Percentiles rank a stretch among this genome's conserved stretches.
Evolutionary conservation across 2,113 vertebrate genomes (phyloP).

Genomic region (Equus przewalskii): DNA sequence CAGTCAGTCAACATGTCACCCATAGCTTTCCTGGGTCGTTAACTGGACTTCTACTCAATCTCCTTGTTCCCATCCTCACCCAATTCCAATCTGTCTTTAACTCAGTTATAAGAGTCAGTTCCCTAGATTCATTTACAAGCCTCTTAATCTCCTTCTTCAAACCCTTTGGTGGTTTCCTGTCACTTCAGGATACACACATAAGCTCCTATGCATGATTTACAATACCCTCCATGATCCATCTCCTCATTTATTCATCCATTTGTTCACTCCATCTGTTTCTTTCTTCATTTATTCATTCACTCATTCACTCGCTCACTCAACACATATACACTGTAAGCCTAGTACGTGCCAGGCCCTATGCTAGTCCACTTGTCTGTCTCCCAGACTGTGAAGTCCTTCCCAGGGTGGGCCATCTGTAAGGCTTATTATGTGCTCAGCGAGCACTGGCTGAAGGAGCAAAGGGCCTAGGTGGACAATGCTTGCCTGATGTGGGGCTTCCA

Average conservation of each 20-base stretch:
- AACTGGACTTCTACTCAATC: fast-evolving
- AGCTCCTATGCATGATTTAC: neutral
- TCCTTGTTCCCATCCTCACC: neutral
- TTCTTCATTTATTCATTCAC: neutral
- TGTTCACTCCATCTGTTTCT: neutral
- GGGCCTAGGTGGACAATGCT: fast-evolving
- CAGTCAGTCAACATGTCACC: neutral
- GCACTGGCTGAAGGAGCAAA: fast-evolving
- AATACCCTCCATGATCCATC: fast-evolving
- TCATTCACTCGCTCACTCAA: neutral
- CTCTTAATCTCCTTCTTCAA: neutral
- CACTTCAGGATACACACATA: neutral
- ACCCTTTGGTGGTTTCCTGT: neutral
- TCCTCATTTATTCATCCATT: neutral
- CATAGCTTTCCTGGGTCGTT: too few species aligned
- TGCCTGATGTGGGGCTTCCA: neutral
- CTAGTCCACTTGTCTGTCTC: neutral
- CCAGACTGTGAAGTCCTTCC: neutral
- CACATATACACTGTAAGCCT: neutral
- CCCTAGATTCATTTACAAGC: neutral
- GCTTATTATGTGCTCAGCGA: too few species aligned
- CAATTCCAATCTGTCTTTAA: neutral
- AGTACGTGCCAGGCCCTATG: neutral
- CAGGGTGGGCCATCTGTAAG: fast-evolving
- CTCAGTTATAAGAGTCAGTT: fast-evolving